phyloP scores from a whole-genome alignment of 1,140 invertebrate genomes.

The Mactra quadrangularis region DNA sequence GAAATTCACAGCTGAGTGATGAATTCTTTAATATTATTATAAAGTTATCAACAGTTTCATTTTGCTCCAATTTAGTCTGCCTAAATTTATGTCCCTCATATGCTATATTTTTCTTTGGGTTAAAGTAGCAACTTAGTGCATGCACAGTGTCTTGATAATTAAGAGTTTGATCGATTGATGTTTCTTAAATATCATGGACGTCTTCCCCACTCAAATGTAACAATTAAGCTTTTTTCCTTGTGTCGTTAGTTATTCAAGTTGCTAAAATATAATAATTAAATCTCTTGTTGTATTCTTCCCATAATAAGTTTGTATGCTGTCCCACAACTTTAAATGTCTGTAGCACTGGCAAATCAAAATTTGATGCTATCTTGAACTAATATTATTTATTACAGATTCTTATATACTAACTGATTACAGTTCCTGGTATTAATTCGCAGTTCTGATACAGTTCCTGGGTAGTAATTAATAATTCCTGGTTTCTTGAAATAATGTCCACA shows the following conservation, averaged over 20 bases:
- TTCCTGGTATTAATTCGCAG: neutral
- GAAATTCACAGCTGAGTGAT: neutral
- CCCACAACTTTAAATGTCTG: neutral
- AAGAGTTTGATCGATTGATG: neutral
- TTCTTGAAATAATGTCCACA: too few relatives aligned
- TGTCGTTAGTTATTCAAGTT: conserved; percentile 7
- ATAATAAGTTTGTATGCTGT: neutral
- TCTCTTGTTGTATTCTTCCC: neutral
- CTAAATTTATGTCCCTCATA: conserved; percentile 6
- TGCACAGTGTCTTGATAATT: neutral
- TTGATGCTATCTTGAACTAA: conserved; percentile 21
- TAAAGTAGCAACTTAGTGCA: neutral
- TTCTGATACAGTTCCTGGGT: too few relatives aligned
- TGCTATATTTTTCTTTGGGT: conserved; percentile 19
- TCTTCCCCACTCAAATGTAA: conserved; percentile 17
- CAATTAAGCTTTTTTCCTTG: neutral
- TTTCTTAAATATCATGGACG: neutral
- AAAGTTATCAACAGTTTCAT: conserved; percentile 12
- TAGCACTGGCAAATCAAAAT: neutral
- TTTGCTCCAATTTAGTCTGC: neutral
- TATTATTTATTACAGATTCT: neutral
- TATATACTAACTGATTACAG: neutral
- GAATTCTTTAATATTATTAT: neutral
- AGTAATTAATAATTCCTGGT: too few relatives aligned
- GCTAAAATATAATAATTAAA: conserved; percentile 2